Evolutionary conservation across 1,140 invertebrate species (phyloP), one percentile per base, ranked within the genome.

Genomic region (Brachionus rubens): DNA sequence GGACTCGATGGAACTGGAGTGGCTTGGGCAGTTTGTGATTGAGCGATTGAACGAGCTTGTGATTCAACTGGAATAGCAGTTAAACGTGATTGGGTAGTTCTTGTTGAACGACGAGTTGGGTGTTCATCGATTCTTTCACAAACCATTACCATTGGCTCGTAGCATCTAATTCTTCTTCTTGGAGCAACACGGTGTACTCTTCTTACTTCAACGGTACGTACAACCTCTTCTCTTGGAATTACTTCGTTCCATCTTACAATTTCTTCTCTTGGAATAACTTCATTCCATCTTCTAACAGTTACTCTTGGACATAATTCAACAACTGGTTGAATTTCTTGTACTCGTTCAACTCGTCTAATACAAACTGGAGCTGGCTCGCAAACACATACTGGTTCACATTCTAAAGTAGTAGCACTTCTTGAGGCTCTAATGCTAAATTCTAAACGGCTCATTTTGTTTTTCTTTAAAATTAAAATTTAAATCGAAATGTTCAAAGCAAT

Each of bases 211-310:
- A 33, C 26, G 36, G 54, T 59, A 36, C 54, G 28, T 7, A 59
- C 9, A n/a, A 59, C 54, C 36, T 59, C 54, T 59, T 59, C 54
- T 36, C 54, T 59, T 59, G 54, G 54, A 36, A 59, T 59, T 21
- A 59, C 9, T 59, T 59, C 54, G 16, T 59, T 59, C 54, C 54
- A 59, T 59, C 54, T 14, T 3, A 59, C 54, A 19, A 59, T 59
- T 33, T 59, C 54, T 33, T 59, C 54, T 59, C 54, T 59, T 40
- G 54, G 54, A n/a, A 59, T 33, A 5, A 59, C 36, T 36, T 59
- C 54, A n/a, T 59, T 59, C 54, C 54, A 59, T 59, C 54, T 59
- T 59, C 54, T 59, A 9, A 59, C 33, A 16, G 26, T 36, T 10
- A 36, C 54, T 36, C 7, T 59, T 59, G 54, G 54, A 16, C 33